These are phyloP conservation scores for Phylloscopus trochilus DNA, from an alignment of 2,113 vertebrate genomes.

Conservation along the genomic window DNA sequence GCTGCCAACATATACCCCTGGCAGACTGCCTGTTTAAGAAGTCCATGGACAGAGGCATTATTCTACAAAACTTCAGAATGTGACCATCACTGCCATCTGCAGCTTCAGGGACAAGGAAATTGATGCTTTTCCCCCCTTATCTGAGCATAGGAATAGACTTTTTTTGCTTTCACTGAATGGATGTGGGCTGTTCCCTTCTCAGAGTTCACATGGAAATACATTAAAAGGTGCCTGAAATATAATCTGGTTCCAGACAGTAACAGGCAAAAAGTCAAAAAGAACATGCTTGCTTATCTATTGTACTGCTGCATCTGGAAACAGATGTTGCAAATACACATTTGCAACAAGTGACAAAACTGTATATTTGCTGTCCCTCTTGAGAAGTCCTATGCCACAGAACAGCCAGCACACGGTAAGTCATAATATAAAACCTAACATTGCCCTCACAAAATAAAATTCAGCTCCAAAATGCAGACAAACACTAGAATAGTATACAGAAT, in stretches of 20 bases:
- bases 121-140: background rate
- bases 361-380: background rate
- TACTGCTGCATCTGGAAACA: background rate
- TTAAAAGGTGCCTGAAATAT: background rate
- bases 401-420: background rate
- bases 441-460: background rate
- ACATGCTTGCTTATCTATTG: background rate
- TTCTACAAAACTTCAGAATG: background rate
- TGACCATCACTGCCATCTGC: background rate
- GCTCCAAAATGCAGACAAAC: background rate
- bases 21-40: background rate
- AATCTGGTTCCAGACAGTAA: background rate
- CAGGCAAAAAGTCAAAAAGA: background rate
- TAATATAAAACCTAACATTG: background rate
- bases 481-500: background rate
- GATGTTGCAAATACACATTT: accelerated
- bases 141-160: background rate
- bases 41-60: accelerated
- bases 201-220: background rate
- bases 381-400: background rate
- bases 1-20: background rate
- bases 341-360: background rate
- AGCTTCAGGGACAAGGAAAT: background rate
- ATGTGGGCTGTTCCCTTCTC: background rate
- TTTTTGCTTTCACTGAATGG: background rate